Evolutionary conservation across 2,113 vertebrate genomes (phyloP).

Genomic region (Passer domesticus): DNA sequence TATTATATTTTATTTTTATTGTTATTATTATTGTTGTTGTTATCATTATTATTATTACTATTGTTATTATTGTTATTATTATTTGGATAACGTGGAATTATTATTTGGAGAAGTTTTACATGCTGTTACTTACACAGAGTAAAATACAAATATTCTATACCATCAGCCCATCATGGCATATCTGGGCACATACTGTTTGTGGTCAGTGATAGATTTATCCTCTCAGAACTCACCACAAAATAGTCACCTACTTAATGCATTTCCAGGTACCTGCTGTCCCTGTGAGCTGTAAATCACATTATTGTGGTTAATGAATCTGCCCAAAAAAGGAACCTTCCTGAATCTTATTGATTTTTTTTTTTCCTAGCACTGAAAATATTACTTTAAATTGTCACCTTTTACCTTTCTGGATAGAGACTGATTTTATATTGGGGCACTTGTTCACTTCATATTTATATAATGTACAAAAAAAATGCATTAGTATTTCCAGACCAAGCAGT

Average conservation of each 20-base stretch:
- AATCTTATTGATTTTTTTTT: not conserved
- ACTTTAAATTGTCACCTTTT: slow-evolving; percentile 16
- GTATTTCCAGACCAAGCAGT: slow-evolving; percentile 29
- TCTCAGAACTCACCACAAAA: not conserved
- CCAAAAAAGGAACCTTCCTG: not conserved
- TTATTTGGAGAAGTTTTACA: not conserved
- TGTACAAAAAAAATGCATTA: not conserved
- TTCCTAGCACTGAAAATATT: slow-evolving; percentile 1
- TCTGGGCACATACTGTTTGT: not conserved
- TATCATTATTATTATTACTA: too few relatives aligned
- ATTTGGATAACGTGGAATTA: not conserved
- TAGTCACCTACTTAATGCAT: slow-evolving; percentile 8
- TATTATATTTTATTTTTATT: too few relatives aligned
- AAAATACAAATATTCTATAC: not conserved
- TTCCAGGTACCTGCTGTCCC: not conserved
- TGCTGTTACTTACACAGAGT: not conserved
- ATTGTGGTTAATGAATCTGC: not conserved
- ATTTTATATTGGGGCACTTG: not conserved
- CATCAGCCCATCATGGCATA: not conserved
- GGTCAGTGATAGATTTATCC: not conserved
- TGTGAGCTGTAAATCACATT: not conserved
- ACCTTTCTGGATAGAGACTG: not conserved
- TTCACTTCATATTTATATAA: slow-evolving; percentile 39
- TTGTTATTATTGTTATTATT: too few relatives aligned
- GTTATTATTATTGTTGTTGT: too few relatives aligned